A percentile compares a stretch with the other conserved stretches of the same genome.
Conservation (phyloP, 2,113 vertebrate genomes). For the Lonchura striata region DNA sequence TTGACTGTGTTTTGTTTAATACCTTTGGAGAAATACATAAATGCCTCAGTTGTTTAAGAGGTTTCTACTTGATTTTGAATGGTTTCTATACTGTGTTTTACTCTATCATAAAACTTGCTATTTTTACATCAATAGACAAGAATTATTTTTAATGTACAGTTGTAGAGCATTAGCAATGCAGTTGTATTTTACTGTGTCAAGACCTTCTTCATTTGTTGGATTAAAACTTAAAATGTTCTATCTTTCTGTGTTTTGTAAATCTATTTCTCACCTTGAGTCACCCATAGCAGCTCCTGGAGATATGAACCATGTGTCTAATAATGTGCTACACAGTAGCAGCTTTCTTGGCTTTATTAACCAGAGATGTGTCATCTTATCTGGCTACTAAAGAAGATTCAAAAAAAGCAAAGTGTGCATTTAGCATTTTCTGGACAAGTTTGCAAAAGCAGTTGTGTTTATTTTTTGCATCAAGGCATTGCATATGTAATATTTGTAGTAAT, state of each 20-base stretch:
- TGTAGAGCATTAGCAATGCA: slow-evolving; percentile 51
- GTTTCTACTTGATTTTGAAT: slow-evolving; percentile 67
- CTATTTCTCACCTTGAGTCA: not conserved
- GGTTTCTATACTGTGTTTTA: slow-evolving; percentile 72
- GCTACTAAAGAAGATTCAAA: not conserved
- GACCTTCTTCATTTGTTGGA: slow-evolving; percentile 55
- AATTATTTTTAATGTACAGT: slow-evolving; percentile 72
- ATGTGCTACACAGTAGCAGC: not conserved
- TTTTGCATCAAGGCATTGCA: not conserved
- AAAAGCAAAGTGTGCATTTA: not conserved
- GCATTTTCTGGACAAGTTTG: not conserved
- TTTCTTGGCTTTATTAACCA: not conserved
- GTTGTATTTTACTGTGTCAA: slow-evolving; percentile 50
- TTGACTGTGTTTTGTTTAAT: slow-evolving; percentile 63
- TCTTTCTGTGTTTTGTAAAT: slow-evolving; percentile 28
- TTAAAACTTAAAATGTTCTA: slow-evolving; percentile 64
- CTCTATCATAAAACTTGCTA: slow-evolving; percentile 71
- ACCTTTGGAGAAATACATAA: slow-evolving; percentile 60
- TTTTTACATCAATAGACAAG: slow-evolving; percentile 75
- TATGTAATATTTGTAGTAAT: not conserved
- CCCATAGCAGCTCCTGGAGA: not conserved
- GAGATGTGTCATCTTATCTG: not conserved
- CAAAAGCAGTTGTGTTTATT: not conserved
- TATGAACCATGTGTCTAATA: not conserved
- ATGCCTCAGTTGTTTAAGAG: slow-evolving; percentile 61